Evolutionary conservation across 2,113 vertebrate genomes (phyloP).

Genomic region (Lophochroa leadbeateri): DNA sequence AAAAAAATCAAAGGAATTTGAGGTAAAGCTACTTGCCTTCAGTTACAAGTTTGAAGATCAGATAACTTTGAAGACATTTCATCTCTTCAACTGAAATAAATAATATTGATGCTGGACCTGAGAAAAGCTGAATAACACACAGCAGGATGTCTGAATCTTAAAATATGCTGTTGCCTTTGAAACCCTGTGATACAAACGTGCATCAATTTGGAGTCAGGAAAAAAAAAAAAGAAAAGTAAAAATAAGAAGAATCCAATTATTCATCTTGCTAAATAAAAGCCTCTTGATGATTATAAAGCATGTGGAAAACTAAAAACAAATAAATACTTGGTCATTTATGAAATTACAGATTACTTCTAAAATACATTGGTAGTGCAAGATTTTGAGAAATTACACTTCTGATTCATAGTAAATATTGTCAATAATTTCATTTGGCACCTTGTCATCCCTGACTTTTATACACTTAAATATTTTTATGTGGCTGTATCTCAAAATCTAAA

Average conservation of each 20-base stretch:
- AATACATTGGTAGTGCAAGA: neutral
- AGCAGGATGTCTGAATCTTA: neutral
- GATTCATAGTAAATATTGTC: neutral
- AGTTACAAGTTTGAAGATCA: neutral
- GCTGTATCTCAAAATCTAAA: neutral
- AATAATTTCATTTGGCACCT: neutral
- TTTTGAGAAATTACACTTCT: neutral
- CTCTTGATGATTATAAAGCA: neutral
- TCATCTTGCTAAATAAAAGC: neutral
- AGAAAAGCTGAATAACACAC: neutral
- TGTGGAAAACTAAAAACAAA: neutral
- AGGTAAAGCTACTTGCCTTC: neutral
- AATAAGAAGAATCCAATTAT: neutral
- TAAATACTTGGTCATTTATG: neutral
- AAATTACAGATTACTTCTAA: neutral
- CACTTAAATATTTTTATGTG: neutral
- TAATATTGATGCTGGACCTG: neutral
- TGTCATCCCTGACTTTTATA: neutral
- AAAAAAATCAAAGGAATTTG: neutral
- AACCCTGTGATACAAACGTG: neutral
- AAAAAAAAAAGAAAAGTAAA: neutral
- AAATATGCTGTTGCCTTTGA: neutral
- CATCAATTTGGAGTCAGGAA: neutral
- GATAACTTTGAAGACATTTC: neutral
- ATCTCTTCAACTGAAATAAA: neutral